Base-by-base conservation (phyloP, 2,888 invertebrate genomes). In the Corbicula japonica region DNA sequence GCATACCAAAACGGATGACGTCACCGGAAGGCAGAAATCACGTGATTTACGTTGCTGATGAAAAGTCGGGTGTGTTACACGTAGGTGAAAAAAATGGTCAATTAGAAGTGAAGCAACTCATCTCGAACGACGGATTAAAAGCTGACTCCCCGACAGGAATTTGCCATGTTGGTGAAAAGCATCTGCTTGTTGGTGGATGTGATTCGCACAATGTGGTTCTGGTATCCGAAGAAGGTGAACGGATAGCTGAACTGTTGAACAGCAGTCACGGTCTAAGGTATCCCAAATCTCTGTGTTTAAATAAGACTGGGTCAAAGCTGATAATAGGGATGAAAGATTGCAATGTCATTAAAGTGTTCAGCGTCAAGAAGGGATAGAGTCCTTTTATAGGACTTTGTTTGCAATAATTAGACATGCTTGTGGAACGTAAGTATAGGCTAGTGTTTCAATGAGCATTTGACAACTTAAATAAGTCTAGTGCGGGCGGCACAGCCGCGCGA, bases 131-230 rank as follows among this genome's bases (percentile, higher is more conserved):
- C 26, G 38, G 52, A 28, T 15, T 65, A 28, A 12, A n/a, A n/a
- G n/a, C n/a, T n/a, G n/a, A n/a, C n/a, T 30, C 50, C 18, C 35
- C 65, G 8, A 46, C 52, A 10, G 65, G 65, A 35, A 1, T 65
- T 0, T 65, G 65, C 26, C 12, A 26, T 35, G 26, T 35, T 0
- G 35, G 21, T 8, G 18, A 21, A 28, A 56, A 44, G 4, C 38
- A 56, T 28, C 18, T 68, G 34, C 15, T 56, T 10, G 68, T 68
- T 2, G 54, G 54, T 41, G 68, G 68, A 41, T 56, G 44, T 23
- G 68, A 68, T n/a, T 56, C 56, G 4, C 26, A 56, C 32, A 68
- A 68, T 32, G 44, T 68, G 15, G 56, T 68, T 54, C 44, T 68
- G 10, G 8, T 68, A 5, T 23, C 54, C 23, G 52, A n/a, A 3